Base-by-base conservation (phyloP, 2,888 invertebrate species). In the Anticlea derivata region DNA sequence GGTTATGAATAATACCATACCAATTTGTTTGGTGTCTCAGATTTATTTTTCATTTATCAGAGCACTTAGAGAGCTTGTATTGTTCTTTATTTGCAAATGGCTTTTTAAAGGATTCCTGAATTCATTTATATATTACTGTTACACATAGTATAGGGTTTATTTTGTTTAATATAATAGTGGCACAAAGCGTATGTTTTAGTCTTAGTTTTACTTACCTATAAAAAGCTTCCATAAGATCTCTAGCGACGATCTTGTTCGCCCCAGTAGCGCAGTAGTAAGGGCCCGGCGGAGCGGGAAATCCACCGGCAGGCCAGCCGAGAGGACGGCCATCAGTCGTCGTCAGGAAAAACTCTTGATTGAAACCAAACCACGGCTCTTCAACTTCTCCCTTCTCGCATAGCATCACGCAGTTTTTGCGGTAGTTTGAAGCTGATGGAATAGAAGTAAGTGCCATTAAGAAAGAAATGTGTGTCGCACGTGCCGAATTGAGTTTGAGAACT, bases 231-330 rank as follows among this genome's bases (percentile, higher is more conserved):
- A 95, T 94, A 4, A 97, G 92, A 72, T 96, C 96, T 45, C 97
- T 92, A 0, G 95, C 96, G 61, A 94, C 95, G 4, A 95, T 95
- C 63, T 93, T 94, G 68, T 94, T 92, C 0, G 95, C 94, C 4
- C 97, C 97, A 0, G 95, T 95, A 26, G 95, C 96, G 73, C 97
- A 97, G 78, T 97, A 97, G 80, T 96, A 97, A 0, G 95, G 95
- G 0, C 96, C 95, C 22, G 94, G 93, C 0, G 94, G 94, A 0
- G 93, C 93, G 0, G 95, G 95, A 66, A 92, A 94, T 0, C 93
- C 93, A 17, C 93, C 93, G 7, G 91, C 83, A 0, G 95, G 95
- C 95, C 95, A 96, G 8, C 95, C 95, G 38, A 94, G 92, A 0
- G 95, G 95, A 34, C 94, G 89, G 0, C 91, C 86, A 38, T 89